Conservation (phyloP, 2,113 vertebrate genomes). For the Pomatorhinus ruficollis region DNA sequence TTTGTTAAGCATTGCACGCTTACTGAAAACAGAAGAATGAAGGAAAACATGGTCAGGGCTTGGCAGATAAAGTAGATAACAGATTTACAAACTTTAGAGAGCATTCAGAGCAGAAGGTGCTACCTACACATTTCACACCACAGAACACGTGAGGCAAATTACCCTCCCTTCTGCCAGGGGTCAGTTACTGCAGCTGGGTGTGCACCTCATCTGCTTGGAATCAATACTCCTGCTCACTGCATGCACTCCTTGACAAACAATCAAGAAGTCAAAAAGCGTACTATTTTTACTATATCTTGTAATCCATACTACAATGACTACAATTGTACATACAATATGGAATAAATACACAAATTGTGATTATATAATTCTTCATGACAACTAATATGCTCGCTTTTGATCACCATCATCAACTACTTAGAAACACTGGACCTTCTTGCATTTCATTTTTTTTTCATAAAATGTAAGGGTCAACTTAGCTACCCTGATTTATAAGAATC, state of each 20-base stretch:
- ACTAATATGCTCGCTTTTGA: background rate
- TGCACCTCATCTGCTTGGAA: background rate
- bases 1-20: background rate
- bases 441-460: background rate
- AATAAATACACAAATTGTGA: background rate
- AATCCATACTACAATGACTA: background rate
- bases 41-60: background rate
- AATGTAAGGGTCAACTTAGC: background rate
- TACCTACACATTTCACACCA: background rate
- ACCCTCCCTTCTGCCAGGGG: background rate
- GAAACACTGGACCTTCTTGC: background rate
- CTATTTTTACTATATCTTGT: background rate
- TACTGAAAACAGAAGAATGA: background rate
- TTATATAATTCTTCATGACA: background rate
- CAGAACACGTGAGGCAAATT: fast-evolving
- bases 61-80: background rate
- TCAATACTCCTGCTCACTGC: background rate
- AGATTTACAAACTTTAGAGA: background rate
- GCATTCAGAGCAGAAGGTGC: background rate
- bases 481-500: background rate
- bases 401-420: background rate
- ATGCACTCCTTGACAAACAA: background rate
- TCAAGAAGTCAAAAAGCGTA: background rate
- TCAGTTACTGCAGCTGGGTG: background rate
- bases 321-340: background rate